Evolutionary conservation across 2,797 vertebrate genomes (phyloP).

Genomic region (Tapera naevia): DNA sequence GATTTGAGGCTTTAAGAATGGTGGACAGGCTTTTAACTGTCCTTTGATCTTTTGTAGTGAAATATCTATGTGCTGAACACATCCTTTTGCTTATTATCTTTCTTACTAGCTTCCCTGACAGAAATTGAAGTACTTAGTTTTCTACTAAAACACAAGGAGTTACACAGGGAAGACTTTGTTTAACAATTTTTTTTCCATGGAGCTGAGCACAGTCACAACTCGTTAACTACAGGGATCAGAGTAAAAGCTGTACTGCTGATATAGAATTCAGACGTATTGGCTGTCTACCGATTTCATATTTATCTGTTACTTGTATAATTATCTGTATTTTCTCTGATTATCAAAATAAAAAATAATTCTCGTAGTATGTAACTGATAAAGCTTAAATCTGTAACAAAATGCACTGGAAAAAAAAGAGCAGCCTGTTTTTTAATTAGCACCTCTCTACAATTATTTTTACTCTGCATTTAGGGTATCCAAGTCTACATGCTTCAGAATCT

Average conservation of each 20-base stretch:
- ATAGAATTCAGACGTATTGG: background rate
- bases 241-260: background rate
- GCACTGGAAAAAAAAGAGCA: background rate
- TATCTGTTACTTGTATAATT: background rate
- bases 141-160: background rate
- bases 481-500: background rate
- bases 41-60: rapidly evolving
- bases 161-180: background rate
- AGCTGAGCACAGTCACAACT: background rate
- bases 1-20: background rate
- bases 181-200: background rate
- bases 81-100: background rate
- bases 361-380: background rate
- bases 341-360: background rate
- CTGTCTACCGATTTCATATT: background rate
- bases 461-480: background rate
- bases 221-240: background rate
- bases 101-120: background rate
- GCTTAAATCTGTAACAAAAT: background rate
- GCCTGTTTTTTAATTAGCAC: rapidly evolving
- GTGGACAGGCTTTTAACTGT: background rate
- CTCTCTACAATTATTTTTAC: background rate
- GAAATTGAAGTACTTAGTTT: background rate
- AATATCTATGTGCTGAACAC: background rate
- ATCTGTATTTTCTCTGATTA: background rate